phyloP scores from a whole-genome alignment of 2,888 invertebrate species.

The Drosophila anomelani region DNA sequence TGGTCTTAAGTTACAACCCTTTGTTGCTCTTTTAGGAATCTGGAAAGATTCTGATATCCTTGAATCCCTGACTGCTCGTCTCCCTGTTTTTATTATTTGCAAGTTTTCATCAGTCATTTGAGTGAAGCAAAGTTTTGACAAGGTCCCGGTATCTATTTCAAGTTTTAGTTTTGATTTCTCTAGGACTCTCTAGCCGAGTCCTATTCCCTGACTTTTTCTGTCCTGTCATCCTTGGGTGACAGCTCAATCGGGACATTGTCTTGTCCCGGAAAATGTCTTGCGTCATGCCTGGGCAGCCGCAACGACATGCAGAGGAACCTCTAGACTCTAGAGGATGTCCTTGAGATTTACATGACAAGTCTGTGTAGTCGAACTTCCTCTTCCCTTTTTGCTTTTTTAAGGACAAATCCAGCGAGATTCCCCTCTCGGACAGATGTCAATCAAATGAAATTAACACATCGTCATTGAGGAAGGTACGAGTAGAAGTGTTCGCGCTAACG shows the following conservation, averaged over 20 bases:
- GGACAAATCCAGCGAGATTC: slow-evolving; percentile 29
- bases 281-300: slow-evolving; percentile 53
- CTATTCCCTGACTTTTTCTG: slow-evolving; percentile 18
- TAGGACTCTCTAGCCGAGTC: neutral
- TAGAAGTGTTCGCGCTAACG: neutral
- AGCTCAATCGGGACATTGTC: slow-evolving; percentile 49
- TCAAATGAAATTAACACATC: slow-evolving; percentile 75
- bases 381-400: slow-evolving; percentile 1
- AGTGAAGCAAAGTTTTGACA: slow-evolving; percentile 28
- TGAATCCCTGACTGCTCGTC: neutral
- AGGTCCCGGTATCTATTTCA: slow-evolving; percentile 17
- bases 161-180: slow-evolving; percentile 10
- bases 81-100: slow-evolving; percentile 17
- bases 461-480: slow-evolving; percentile 47
- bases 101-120: slow-evolving; percentile 41
- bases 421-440: slow-evolving; percentile 70
- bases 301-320: slow-evolving; percentile 17
- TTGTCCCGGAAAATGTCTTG: slow-evolving; percentile 18
- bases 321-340: slow-evolving; percentile 5
- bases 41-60: neutral
- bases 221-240: slow-evolving; percentile 36
- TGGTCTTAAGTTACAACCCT: slow-evolving; percentile 69
- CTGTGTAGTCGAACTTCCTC: slow-evolving; percentile 13
- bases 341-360: slow-evolving; percentile 54
- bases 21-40: slow-evolving; percentile 6